A percentile compares a stretch with the other conserved stretches of the same genome.
phyloP scores from a whole-genome alignment of 2,888 invertebrate genomes.

The Rhogogaster chlorosoma region DNA sequence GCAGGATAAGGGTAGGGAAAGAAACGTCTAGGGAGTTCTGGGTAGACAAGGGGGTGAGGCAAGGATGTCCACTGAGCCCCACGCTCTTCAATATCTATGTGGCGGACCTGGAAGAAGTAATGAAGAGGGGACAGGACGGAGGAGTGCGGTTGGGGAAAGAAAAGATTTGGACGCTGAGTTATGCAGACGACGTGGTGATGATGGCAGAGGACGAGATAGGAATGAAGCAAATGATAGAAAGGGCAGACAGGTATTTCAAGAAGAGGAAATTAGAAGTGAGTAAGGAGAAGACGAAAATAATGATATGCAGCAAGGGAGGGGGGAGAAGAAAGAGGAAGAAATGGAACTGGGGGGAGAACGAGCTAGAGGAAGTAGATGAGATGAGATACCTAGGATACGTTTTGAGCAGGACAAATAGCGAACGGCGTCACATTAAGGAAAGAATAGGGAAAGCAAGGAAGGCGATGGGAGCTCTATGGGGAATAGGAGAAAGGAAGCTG shows the following conservation, averaged over 20 bases:
- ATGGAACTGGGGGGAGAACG: slow-evolving; percentile 38
- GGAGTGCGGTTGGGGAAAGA: slow-evolving; percentile 43
- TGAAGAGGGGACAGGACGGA: slow-evolving; percentile 45
- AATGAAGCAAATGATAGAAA: slow-evolving; percentile 47
- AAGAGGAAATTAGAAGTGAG: slow-evolving; percentile 47
- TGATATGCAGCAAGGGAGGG: slow-evolving; percentile 49
- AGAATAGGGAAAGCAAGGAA: slow-evolving; percentile 44
- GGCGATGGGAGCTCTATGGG: slow-evolving; percentile 45
- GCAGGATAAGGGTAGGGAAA: slow-evolving; percentile 47
- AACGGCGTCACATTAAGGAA: slow-evolving; percentile 19
- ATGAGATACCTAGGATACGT: slow-evolving; percentile 53
- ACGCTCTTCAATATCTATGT: slow-evolving; percentile 52
- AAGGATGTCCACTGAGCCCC: slow-evolving; percentile 56
- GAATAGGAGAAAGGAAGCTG: slow-evolving; percentile 49
- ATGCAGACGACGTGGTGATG: no score
- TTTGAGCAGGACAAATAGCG: not conserved
- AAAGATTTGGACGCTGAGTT: slow-evolving; percentile 52
- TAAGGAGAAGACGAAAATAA: slow-evolving; percentile 49
- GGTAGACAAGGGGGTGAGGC: slow-evolving; percentile 54
- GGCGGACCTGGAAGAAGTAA: slow-evolving; percentile 42
- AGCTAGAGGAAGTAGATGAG: slow-evolving; percentile 49
- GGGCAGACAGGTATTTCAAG: slow-evolving; percentile 29
- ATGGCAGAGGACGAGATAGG: slow-evolving; percentile 37
- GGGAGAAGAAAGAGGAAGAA: slow-evolving; percentile 22
- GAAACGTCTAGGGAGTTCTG: slow-evolving; percentile 43